Percentiles rank a stretch among this genome's conserved stretches.
phyloP scores from a whole-genome alignment of 2,113 vertebrate genomes.

The Monopterus albus region DNA sequence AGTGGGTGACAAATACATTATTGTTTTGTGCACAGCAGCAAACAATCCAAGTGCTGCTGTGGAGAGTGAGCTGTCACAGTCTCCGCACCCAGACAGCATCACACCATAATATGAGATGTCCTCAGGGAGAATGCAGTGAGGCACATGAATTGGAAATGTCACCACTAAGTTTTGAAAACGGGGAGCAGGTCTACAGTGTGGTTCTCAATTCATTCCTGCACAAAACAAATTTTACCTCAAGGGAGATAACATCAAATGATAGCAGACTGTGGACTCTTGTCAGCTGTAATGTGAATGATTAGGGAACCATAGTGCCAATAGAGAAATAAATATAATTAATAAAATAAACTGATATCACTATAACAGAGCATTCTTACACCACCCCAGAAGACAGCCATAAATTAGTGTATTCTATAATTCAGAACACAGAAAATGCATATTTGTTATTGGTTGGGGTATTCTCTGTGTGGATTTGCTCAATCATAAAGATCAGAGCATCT shows the following conservation, averaged over 20 bases:
- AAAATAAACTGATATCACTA: too few relatives aligned
- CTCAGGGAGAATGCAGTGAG: slow-evolving; percentile 52
- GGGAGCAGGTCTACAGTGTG: slow-evolving; percentile 25
- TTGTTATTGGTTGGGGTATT: too few relatives aligned
- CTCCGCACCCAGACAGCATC: slow-evolving; percentile 51
- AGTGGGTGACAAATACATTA: slow-evolving; percentile 75
- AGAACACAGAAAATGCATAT: too few relatives aligned
- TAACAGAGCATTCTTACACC: too few relatives aligned
- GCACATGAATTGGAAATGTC: slow-evolving; percentile 74
- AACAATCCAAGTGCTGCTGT: slow-evolving; percentile 70
- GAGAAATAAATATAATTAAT: background rate
- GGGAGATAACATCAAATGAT: slow-evolving; percentile 40
- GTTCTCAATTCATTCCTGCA: slow-evolving; percentile 49
- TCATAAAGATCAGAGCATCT: too few relatives aligned
- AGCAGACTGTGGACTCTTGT: slow-evolving; percentile 28
- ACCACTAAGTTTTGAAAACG: slow-evolving; percentile 55
- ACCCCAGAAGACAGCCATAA: too few relatives aligned
- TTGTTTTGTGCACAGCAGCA: slow-evolving; percentile 63
- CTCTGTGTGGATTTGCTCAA: too few relatives aligned
- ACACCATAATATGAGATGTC: slow-evolving; percentile 74
- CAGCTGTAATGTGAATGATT: slow-evolving; percentile 30
- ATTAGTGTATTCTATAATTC: too few relatives aligned
- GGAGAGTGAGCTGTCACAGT: slow-evolving; percentile 73
- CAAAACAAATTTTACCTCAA: slow-evolving; percentile 58
- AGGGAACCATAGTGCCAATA: slow-evolving; percentile 35